Percentiles rank a stretch among this genome's conserved stretches.
Conservation (phyloP, 2,113 vertebrate species). For the Python bivittatus region DNA sequence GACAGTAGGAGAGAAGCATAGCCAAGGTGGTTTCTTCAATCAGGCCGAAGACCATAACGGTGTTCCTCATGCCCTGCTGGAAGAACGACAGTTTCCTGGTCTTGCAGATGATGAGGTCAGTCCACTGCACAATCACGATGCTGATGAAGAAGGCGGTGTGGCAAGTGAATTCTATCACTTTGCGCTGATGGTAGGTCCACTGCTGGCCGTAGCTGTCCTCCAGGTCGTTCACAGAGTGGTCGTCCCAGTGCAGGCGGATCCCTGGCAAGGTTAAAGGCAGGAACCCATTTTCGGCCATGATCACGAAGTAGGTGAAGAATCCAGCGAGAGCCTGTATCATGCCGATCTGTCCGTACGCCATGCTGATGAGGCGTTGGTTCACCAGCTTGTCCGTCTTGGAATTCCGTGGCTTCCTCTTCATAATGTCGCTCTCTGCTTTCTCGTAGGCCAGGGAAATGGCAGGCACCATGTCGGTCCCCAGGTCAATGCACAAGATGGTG, state of each 20-base stretch:
- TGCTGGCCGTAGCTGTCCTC: constrained; percentile 86
- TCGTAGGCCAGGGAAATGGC: constrained; percentile 94
- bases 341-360: constrained; percentile 92
- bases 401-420: constrained; percentile 87
- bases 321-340: constrained; percentile 92
- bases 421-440: constrained; percentile 92
- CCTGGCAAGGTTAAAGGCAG: constrained; percentile 76
- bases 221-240: constrained; percentile 82
- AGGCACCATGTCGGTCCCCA: constrained; percentile 95
- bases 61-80: constrained; percentile 91
- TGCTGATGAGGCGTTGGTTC: constrained; percentile 92
- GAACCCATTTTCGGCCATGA: constrained; percentile 93
- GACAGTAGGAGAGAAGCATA: constrained; percentile 78
- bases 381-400: constrained; percentile 89
- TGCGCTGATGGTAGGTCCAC: constrained; percentile 93
- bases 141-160: constrained; percentile 90
- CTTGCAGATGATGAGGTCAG: constrained; percentile 93
- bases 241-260: constrained; percentile 86
- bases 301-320: constrained; percentile 94
- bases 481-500: constrained; percentile 94
- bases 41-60: constrained; percentile 75
- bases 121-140: constrained; percentile 93
- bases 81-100: constrained; percentile 90
- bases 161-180: constrained; percentile 91
- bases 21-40: constrained; percentile 77